A percentile compares a stretch with the other conserved stretches of the same genome.
Evolutionary conservation across 2,888 invertebrate species (phyloP).

Genomic region (Imbricaverruca yamaguchii): DNA sequence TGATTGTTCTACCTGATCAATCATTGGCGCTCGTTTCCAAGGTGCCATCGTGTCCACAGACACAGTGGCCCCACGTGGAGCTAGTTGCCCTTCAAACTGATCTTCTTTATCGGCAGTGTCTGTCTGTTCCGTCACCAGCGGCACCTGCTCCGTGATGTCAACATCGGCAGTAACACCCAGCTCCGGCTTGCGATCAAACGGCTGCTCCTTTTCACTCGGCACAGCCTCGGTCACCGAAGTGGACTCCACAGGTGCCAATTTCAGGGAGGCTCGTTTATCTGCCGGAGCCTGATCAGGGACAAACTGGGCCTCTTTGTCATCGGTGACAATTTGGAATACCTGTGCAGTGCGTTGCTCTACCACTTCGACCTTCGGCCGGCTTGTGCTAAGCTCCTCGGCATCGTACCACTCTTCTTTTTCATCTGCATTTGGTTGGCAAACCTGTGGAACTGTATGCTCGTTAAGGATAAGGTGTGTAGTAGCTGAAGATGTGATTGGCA

Average conservation of each 20-base stretch:
- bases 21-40: not conserved
- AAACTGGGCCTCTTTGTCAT: not conserved
- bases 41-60: not conserved
- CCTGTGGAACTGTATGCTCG: not conserved
- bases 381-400: not conserved
- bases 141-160: not conserved
- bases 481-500: not conserved
- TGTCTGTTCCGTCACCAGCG: not conserved
- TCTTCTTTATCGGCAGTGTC: not conserved
- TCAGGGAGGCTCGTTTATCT: not conserved
- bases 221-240: not conserved
- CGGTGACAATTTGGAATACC: not conserved
- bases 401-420: slow-evolving; percentile 10
- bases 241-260: not conserved
- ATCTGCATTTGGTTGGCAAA: not conserved
- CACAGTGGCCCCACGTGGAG: not conserved
- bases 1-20: not conserved
- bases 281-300: not conserved
- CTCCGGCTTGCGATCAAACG: not conserved
- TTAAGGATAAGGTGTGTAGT: not conserved
- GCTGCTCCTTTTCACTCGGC: not conserved
- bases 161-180: not conserved
- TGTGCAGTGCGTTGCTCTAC: not conserved
- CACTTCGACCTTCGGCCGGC: not conserved
- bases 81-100: not conserved